These are phyloP conservation scores for Marmota flaviventris DNA, from an alignment of 2,113 vertebrate species.

Conservation along the genomic window DNA sequence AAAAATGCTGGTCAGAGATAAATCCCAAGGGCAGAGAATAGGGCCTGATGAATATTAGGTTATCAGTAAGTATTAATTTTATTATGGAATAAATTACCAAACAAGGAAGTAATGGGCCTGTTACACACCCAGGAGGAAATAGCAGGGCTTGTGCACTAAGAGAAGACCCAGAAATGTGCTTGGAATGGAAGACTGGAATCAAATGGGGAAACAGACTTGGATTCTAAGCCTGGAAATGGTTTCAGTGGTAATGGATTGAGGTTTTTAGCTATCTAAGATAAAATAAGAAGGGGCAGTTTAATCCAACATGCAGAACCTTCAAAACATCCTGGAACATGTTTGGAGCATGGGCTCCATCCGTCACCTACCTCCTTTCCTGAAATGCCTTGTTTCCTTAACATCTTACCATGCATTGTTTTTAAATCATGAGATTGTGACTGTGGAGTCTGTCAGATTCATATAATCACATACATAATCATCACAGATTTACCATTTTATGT, in stretches of 20 bases:
- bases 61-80: background rate
- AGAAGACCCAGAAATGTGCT: background rate
- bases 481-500: background rate
- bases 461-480: background rate
- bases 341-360: background rate
- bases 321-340: background rate
- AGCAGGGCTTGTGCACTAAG: background rate
- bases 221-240: background rate
- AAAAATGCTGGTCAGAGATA: background rate
- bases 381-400: background rate
- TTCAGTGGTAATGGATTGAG: background rate
- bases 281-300: background rate
- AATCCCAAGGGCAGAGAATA: background rate
- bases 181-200: background rate
- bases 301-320: background rate
- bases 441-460: background rate
- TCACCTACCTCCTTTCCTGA: fast-evolving
- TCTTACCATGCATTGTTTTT: background rate
- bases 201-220: background rate
- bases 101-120: background rate
- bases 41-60: background rate
- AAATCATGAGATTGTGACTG: background rate
- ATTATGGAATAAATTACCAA: background rate
- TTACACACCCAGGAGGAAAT: background rate
- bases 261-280: background rate